Evolutionary conservation across 2,888 invertebrate species (phyloP), one percentile per base, ranked within the genome.

Genomic region (Drosophila ustulata): DNA sequence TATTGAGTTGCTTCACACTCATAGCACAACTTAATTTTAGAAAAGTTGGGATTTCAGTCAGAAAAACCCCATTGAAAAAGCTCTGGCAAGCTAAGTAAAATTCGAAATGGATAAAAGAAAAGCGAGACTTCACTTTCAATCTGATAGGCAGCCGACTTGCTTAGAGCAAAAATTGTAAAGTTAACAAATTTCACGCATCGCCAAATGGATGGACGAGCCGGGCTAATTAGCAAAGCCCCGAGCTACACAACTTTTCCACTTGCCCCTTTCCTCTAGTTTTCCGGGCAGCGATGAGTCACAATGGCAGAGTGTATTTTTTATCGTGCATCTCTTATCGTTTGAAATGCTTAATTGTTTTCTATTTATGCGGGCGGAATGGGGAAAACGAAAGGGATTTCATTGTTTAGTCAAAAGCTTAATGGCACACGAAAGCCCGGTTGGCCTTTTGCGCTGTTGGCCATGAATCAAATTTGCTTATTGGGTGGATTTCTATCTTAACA

Each of bases 331-430:
- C 77, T 89, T 84, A 88, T 84, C 89, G 82, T 57, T 62, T 62
- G 32, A 69, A 78, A 74, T 74, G 73, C 82, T 66, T 86, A 86
- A 89, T 89, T 89, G 88, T 88, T 80, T 88, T 85, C 78, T 80
- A 85, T 88, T 89, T 75, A 82, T 82, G 78, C 73, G 72, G 73
- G 71, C 4, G 4, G n/a, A 4, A 9, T 11, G 5, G 30, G 32
- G 18, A 8, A 1, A 13, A 3, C 4, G 23, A 0, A 43, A 13
- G 65, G 58, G 67, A 71, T 75, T 85, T 72, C 65, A 75, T 85
- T 86, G 84, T 89, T 88, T 88, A 66, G 52, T 43, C 56, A 79
- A 88, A 49, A 63, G 82, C 86, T 85, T 65, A 67, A 55, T 70
- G 53, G 47, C 51, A 64, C 45, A 64, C 58, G 74, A 65, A 65